Percentiles rank a stretch among this genome's conserved stretches.
Conservation (phyloP, 2,888 invertebrate species). For the Zhengitettix transpicula region DNA sequence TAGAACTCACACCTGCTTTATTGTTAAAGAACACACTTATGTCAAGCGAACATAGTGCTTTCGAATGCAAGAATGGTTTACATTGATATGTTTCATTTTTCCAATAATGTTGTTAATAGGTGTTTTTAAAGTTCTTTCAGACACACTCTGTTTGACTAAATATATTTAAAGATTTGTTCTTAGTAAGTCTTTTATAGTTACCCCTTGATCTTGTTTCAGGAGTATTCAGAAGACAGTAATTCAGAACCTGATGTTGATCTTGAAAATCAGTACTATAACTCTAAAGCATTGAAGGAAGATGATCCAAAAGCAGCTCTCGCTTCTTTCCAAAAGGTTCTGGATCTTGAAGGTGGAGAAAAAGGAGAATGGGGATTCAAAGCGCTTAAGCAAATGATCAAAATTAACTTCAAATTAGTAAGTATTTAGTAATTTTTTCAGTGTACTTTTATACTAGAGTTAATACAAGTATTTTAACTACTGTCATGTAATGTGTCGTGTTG, state of each 20-base stretch:
- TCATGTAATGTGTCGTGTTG: no score
- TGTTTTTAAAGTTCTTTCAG: no score
- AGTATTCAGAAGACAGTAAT: slow-evolving; percentile 97
- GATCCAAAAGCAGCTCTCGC: slow-evolving; percentile 80
- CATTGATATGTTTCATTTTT: no score
- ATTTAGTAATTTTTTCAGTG: not conserved
- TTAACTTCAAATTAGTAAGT: slow-evolving; percentile 87
- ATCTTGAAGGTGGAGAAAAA: slow-evolving; percentile 92
- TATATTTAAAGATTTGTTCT: no score
- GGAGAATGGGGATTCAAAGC: slow-evolving; percentile 99
- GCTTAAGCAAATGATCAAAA: slow-evolving; percentile 99
- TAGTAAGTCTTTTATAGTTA: not conserved
- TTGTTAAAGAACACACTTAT: no score
- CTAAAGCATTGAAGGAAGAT: slow-evolving; percentile 94
- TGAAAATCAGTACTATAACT: slow-evolving; percentile 99
- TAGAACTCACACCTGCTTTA: no score
- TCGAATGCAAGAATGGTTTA: no score
- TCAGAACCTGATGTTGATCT: slow-evolving; percentile 98
- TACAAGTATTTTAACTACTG: not conserved
- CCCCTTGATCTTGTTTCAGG: slow-evolving; percentile 34
- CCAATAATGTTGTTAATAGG: no score
- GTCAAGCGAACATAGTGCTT: no score
- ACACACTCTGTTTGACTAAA: no score
- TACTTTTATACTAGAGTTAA: no score
- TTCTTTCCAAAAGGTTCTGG: slow-evolving; percentile 90